Evolutionary conservation across 2,888 invertebrate species (phyloP), one percentile per base, ranked within the genome.

Genomic region (Erannis defoliaria): DNA sequence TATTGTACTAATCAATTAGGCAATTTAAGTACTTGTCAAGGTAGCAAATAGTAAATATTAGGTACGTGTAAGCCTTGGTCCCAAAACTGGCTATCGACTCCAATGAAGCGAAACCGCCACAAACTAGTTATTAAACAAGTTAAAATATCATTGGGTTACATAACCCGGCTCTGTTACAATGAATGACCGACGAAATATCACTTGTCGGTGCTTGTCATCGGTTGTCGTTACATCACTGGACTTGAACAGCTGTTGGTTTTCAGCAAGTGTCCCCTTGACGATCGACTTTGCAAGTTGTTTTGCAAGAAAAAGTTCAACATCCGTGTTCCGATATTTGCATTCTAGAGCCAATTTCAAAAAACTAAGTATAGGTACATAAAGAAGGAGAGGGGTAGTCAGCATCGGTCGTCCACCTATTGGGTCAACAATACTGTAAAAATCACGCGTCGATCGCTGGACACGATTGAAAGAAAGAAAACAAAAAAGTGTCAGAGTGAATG

Each of bases 171-270:
- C 56, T 26, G 53, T 62, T 62, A 62, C 62, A 62, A 62, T 56
- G 51, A 62, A 62, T 62, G 62, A 29, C 56, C 62, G 56, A 46
- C 62, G 56, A 62, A 62, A 57, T 62, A 57, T 62, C 62, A 62
- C 62, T 62, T 62, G 62, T 48, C 62, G 40, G 43, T 45, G 31
- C 61, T 29, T 21, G 53, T 48, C 51, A 31, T 50, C 23, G 33
- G 14, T 49, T 19, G 29, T 48, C 37, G 43, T 61, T 61, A 45
- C 61, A 31, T 61, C 61, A 61, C 14, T 26, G 12, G 19, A 37
- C 37, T 37, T 58, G 19, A 35, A 26, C 23, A 21, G 51, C 40
- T 48, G 48, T 49, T 50, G 12, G 45, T 31, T 14, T 45, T 53
- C 42, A 55, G 51, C 51, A 51, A 55, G 55, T 50, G 60, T 33